Percentiles rank a stretch among this genome's conserved stretches.
phyloP scores from a whole-genome alignment of 2,888 invertebrate species.

The Melipona beecheii region DNA sequence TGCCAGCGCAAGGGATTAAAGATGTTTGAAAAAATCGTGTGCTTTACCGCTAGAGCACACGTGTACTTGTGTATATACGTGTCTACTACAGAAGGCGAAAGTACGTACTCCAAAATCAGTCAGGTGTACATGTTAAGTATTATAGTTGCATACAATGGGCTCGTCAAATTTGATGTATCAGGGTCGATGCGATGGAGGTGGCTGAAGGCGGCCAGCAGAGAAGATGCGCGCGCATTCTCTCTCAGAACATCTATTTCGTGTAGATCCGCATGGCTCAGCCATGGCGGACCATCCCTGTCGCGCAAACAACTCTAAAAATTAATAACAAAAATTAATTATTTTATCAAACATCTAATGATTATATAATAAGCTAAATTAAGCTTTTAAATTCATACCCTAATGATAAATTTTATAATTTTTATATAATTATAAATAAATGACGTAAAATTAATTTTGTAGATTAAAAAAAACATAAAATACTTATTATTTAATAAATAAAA shows the following conservation, averaged over 20 bases:
- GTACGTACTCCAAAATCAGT: conserved; percentile 39
- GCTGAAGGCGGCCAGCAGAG: conserved; percentile 44
- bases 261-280: conserved; percentile 17
- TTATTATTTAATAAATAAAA: no score
- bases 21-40: neutral
- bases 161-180: conserved; percentile 66
- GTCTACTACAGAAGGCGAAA: no score
- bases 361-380: no score
- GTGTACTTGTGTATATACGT: no score
- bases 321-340: no score
- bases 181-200: conserved; percentile 50
- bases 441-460: no score
- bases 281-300: conserved; percentile 34
- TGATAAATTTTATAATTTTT: no score
- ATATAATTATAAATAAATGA: no score
- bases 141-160: conserved; percentile 50
- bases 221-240: conserved; percentile 45
- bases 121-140: conserved; percentile 42
- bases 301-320: neutral
- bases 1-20: neutral
- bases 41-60: no score
- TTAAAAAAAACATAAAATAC: no score
- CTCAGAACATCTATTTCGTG: conserved; percentile 38
- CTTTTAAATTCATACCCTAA: no score
- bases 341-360: no score